Evolutionary conservation across 2,888 invertebrate genomes (phyloP).

Genomic region (Lobophora halterata): DNA sequence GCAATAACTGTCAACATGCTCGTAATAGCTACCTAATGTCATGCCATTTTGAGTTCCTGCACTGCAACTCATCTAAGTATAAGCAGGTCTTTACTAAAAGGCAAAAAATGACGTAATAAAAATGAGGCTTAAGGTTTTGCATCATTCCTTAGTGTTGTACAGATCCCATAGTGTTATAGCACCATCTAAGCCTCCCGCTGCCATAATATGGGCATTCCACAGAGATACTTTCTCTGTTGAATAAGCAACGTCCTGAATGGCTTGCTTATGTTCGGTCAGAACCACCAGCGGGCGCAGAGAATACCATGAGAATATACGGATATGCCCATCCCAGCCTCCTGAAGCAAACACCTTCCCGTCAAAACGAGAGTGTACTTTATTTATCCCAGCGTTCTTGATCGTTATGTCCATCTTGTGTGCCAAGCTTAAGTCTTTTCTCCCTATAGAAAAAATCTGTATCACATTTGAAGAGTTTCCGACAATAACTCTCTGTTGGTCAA

Average conservation of each 20-base stretch:
- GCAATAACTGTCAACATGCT: too few relatives aligned
- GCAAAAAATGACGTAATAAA: too few relatives aligned
- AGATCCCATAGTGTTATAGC: conserved; percentile 90
- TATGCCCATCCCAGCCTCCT: conserved; percentile 89
- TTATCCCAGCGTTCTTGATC: conserved; percentile 88
- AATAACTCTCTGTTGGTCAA: conserved; percentile 83
- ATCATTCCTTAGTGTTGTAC: conserved; percentile 81
- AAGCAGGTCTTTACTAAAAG: too few relatives aligned
- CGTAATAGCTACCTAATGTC: too few relatives aligned
- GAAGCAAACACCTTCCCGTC: conserved; percentile 87
- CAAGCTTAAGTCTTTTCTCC: conserved; percentile 75
- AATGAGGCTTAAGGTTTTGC: conserved; percentile 20
- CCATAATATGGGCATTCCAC: conserved; percentile 90
- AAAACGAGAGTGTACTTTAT: conserved; percentile 83
- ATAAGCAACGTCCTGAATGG: conserved; percentile 87
- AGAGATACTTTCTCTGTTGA: conserved; percentile 83
- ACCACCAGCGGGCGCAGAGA: conserved; percentile 86
- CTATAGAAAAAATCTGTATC: conserved; percentile 82
- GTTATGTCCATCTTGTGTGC: conserved; percentile 81
- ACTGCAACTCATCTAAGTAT: too few relatives aligned
- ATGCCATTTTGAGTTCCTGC: too few relatives aligned
- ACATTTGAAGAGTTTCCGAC: conserved; percentile 83
- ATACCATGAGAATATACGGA: conserved; percentile 89
- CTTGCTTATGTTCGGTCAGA: conserved; percentile 85
- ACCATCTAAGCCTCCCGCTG: conserved; percentile 87